phyloP scores from a whole-genome alignment of 2,797 vertebrate species.

The Pseudomugil tenellus region DNA sequence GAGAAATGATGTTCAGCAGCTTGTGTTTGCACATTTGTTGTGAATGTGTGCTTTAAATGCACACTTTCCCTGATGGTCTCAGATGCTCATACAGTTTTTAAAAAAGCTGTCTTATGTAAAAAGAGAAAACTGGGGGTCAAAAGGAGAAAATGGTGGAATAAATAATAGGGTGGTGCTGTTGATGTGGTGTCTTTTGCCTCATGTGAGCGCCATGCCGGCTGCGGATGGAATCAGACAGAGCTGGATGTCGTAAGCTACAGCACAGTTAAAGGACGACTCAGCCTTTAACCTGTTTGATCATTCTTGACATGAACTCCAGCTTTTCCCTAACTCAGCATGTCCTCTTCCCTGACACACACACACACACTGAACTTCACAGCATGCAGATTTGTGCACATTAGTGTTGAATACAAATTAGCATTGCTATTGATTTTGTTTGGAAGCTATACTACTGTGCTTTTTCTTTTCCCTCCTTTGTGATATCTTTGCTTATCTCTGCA shows the following conservation, averaged over 20 bases:
- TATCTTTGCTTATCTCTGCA: constrained; percentile 5
- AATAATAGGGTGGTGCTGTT: neutral
- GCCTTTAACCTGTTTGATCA: constrained; percentile 52
- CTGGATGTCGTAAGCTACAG: neutral
- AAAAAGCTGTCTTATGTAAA: constrained; percentile 24
- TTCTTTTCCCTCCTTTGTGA: constrained; percentile 1
- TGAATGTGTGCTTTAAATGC: constrained; percentile 50
- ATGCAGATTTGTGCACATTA: constrained; percentile 33
- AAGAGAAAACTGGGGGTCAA: constrained; percentile 23
- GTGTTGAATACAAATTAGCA: constrained; percentile 60
- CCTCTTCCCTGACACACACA: constrained; percentile 34
- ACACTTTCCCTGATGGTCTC: constrained; percentile 34
- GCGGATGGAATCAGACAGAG: neutral
- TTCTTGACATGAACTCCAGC: constrained; percentile 42
- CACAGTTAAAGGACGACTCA: constrained; percentile 6
- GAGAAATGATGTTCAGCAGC: constrained; percentile 43
- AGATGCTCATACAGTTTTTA: constrained; percentile 34
- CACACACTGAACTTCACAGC: constrained; percentile 22
- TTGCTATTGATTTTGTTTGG: constrained; percentile 33
- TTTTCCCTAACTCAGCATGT: constrained; percentile 60
- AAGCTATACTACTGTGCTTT: constrained; percentile 13
- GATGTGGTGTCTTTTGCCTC: neutral
- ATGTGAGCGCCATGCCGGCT: neutral
- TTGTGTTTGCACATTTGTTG: constrained; percentile 56
- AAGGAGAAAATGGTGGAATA: constrained; percentile 18